Evolutionary conservation across 1,140 invertebrate species (phyloP), one percentile per base, ranked within the genome.

Genomic region (Megalopta genalis): DNA sequence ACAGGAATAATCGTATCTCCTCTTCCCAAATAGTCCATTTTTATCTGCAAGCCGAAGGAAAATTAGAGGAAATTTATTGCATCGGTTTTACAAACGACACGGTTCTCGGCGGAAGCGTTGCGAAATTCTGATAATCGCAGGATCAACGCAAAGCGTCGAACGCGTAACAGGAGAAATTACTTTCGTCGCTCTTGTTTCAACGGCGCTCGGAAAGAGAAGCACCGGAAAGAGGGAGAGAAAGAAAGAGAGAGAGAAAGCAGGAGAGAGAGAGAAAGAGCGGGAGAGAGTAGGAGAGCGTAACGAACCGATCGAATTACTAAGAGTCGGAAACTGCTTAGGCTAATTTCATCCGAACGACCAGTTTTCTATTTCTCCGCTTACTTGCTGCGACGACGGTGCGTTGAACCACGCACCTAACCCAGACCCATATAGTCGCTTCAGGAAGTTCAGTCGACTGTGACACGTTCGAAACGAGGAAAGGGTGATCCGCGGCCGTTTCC

Each of bases 301-400:
- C 68, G 12, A 62, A n/a, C 46, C 23, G 68, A 77, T 77, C 76
- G 49, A 76, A 39, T 76, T 68, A 76, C 73, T 18, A 7, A 25
- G 46, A 67, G 63, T 75, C 37, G 23, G 73, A 76, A 76, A 64
- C 72, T 66, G 62, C 73, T 57, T 75, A 42, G 65, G 37, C 65
- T 59, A 76, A 76, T 76, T 76, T 59, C 65, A 76, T 76, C 27
- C 52, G 73, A 46, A 25, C 52, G 37, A 27, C 57, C 52, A 57
- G 54, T 76, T 76, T 59, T 59, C 64, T 59, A 46, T 42, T 65
- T 75, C 73, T 65, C 72, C 42, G 42, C 64, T 42, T 66, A 52
- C 49, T 42, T 66, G 23, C 46, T 49, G 5, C n/a, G n/a, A n/a
- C 42, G 72, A 54, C 12, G 18, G n/a, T 25, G 42, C 62, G 39